phyloP scores from a whole-genome alignment of 1,140 invertebrate species.

The Pachypeltis micranthus region DNA sequence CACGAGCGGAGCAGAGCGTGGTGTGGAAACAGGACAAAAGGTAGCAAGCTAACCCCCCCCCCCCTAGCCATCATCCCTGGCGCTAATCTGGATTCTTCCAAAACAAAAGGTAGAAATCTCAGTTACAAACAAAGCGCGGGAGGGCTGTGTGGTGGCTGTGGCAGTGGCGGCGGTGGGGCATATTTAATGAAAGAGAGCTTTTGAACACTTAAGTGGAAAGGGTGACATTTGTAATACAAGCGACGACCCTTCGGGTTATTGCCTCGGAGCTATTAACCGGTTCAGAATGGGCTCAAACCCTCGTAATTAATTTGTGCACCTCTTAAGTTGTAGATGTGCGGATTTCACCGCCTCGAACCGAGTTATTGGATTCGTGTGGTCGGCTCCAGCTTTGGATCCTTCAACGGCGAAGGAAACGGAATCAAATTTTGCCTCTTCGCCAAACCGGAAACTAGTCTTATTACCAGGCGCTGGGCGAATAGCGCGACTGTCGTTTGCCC shows the following conservation, averaged over 20 bases:
- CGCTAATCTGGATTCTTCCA: neutral
- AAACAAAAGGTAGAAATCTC: conserved; percentile 3
- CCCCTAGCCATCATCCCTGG: neutral
- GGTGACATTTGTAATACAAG: neutral
- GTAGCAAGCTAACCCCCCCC: no score
- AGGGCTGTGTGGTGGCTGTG: no score
- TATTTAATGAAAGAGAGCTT: conserved; percentile 2
- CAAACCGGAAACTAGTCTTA: neutral
- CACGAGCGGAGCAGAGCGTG: no score
- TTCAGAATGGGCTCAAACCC: neutral
- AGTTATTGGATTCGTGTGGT: neutral
- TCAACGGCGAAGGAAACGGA: neutral
- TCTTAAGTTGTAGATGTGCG: neutral
- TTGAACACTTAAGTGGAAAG: neutral
- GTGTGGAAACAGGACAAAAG: no score
- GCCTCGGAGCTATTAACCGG: neutral
- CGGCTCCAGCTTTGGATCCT: neutral
- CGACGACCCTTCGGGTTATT: neutral
- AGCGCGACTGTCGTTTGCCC: no score
- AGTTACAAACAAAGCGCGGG: no score
- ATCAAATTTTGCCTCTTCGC: neutral
- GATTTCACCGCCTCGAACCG: neutral
- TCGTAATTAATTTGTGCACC: neutral
- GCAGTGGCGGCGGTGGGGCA: no score
- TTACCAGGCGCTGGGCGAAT: neutral